Percentiles rank a stretch among this genome's conserved stretches.
Evolutionary conservation across 2,113 vertebrate genomes (phyloP).

Genomic region (Vidua macroura): DNA sequence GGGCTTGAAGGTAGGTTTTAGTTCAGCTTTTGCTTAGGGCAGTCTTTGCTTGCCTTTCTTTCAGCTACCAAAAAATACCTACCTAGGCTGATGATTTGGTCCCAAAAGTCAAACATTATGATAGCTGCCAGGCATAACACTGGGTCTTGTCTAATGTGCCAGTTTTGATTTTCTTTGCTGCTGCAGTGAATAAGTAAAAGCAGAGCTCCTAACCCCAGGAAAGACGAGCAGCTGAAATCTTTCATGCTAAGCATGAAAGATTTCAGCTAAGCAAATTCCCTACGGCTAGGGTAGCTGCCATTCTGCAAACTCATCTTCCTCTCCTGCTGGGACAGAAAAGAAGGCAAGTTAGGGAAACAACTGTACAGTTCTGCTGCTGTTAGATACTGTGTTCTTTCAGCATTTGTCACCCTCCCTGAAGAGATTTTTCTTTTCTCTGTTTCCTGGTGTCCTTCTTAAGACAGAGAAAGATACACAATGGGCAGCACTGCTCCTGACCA

Average conservation of each 20-base stretch:
- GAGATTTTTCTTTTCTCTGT: background rate
- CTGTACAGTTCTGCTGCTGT: background rate
- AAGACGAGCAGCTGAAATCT: background rate
- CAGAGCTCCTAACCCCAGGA: background rate
- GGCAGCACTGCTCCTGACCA: background rate
- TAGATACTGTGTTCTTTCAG: background rate
- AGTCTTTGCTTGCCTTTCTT: background rate
- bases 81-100: background rate
- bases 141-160: background rate
- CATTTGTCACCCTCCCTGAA: background rate
- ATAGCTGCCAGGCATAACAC: background rate
- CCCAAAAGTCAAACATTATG: background rate
- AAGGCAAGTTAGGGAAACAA: background rate
- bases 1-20: background rate
- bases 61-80: background rate
- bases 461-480: background rate
- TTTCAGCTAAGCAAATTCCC: background rate
- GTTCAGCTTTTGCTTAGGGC: background rate
- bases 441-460: background rate
- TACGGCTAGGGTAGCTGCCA: background rate
- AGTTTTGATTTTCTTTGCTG: conserved; percentile 36
- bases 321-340: background rate
- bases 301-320: background rate
- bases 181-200: conserved; percentile 44
- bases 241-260: no score